These are phyloP conservation scores for Ophion slaviceki DNA, from an alignment of 2,888 invertebrate species.

Conservation along the genomic window DNA sequence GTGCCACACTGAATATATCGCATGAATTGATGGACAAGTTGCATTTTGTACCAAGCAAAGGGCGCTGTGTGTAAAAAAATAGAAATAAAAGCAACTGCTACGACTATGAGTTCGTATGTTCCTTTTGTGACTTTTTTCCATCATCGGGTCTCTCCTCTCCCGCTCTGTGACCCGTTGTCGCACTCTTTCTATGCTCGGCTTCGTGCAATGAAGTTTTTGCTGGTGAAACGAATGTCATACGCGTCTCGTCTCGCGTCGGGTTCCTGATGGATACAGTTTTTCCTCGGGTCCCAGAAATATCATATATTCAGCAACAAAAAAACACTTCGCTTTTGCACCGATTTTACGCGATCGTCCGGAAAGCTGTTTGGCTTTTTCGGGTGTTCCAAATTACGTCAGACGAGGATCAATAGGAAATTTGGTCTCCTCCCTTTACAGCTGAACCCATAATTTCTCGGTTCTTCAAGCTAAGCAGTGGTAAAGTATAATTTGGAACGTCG, in stretches of 20 bases:
- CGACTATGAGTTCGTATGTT: neutral
- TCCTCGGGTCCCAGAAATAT: conserved; percentile 7
- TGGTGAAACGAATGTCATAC: conserved; percentile 24
- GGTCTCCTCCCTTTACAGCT: neutral
- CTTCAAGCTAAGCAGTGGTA: too few relatives aligned
- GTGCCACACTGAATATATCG: conserved; percentile 70
- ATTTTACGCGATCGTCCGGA: neutral
- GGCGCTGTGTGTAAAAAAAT: conserved; percentile 24
- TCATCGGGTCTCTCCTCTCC: conserved; percentile 5
- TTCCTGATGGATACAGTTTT: conserved; percentile 10
- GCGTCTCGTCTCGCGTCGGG: neutral
- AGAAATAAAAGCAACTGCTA: conserved; percentile 8
- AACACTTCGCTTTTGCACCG: neutral
- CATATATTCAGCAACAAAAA: neutral
- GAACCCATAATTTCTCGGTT: neutral
- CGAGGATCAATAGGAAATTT: neutral
- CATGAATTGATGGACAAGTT: conserved; percentile 73
- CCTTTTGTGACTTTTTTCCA: conserved; percentile 9
- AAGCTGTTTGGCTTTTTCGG: neutral
- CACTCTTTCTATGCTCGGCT: conserved; percentile 14
- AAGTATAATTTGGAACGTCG: too few relatives aligned
- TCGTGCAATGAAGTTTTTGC: conserved; percentile 26
- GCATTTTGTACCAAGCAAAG: conserved; percentile 17
- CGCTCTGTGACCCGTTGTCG: neutral
- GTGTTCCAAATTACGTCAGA: neutral